Conservation (phyloP, 2,797 vertebrate genomes). For the Schizothorax lantsangensis region DNA sequence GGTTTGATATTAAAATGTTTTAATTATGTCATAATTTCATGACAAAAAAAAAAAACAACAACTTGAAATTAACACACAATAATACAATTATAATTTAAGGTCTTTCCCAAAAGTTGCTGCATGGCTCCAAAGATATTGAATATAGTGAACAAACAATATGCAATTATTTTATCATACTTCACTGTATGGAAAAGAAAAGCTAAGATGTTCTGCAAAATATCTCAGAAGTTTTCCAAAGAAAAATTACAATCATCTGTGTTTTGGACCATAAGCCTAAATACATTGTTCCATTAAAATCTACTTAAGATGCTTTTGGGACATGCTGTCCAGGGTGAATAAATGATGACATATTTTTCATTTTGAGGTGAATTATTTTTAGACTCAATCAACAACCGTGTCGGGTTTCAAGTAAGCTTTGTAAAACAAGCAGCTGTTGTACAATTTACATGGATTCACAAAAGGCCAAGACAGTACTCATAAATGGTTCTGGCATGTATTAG, state of each 20-base stretch:
- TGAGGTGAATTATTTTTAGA: not conserved
- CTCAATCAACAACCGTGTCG: not conserved
- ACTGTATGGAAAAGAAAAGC: not conserved
- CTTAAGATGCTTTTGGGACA: not conserved
- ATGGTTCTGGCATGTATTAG: constrained; percentile 8
- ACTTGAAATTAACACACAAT: not conserved
- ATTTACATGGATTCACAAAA: not conserved
- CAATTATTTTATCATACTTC: not conserved
- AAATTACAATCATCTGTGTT: not conserved
- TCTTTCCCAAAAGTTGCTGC: not conserved
- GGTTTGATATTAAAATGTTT: too few relatives aligned
- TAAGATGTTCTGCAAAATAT: not conserved
- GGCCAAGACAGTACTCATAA: not conserved
- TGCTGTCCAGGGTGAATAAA: not conserved
- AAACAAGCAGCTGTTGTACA: not conserved
- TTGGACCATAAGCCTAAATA: not conserved
- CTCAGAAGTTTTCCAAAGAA: too few relatives aligned
- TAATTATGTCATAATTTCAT: too few relatives aligned
- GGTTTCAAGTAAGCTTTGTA: constrained; percentile 7
- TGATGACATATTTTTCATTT: not conserved
- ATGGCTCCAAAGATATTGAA: not conserved
- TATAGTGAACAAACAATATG: not conserved
- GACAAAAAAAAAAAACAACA: not conserved
- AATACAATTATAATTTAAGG: not conserved
- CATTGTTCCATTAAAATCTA: not conserved